Percentiles rank a stretch among this genome's conserved stretches.
Conservation (phyloP, 1,140 invertebrate species). For the Melipona quadrifasciata region DNA sequence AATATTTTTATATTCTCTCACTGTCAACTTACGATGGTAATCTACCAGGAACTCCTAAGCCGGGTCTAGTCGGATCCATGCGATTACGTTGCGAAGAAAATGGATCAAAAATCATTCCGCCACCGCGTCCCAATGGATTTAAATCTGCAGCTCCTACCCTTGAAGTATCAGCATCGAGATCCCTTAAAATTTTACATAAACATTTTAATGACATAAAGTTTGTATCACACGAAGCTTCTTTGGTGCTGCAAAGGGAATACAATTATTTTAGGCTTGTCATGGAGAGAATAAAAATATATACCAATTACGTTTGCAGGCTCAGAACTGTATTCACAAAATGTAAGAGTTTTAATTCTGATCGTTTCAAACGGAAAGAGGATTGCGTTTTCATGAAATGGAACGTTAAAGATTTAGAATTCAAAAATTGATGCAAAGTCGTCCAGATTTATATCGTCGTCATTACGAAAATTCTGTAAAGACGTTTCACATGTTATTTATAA, state of each 20-base stretch:
- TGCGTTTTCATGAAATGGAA: not conserved
- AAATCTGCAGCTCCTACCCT: slow-evolving; percentile 87
- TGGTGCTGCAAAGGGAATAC: not conserved
- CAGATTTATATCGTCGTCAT: slow-evolving; percentile 57
- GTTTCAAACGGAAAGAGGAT: not conserved
- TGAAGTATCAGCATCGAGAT: slow-evolving; percentile 72
- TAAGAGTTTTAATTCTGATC: not conserved
- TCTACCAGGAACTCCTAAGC: slow-evolving; percentile 82
- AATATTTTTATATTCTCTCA: not conserved
- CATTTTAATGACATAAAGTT: not conserved
- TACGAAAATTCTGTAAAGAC: slow-evolving; percentile 62
- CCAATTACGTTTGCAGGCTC: not conserved
- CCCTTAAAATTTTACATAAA: slow-evolving; percentile 38
- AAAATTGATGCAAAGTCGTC: slow-evolving; percentile 44
- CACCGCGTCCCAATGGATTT: slow-evolving; percentile 85
- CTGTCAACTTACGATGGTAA: slow-evolving; percentile 81
- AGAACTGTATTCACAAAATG: not conserved
- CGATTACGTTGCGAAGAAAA: slow-evolving; percentile 69
- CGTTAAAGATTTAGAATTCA: slow-evolving; percentile 15
- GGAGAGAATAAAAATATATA: slow-evolving; percentile 12
- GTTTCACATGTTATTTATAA: slow-evolving; percentile 9
- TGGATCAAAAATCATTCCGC: slow-evolving; percentile 90
- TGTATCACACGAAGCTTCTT: not conserved
- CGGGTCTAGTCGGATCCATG: slow-evolving; percentile 69
- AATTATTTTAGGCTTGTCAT: slow-evolving; percentile 1